Evolutionary conservation across 2,888 invertebrate species (phyloP).

Genomic region (Drosophila seclusa): DNA sequence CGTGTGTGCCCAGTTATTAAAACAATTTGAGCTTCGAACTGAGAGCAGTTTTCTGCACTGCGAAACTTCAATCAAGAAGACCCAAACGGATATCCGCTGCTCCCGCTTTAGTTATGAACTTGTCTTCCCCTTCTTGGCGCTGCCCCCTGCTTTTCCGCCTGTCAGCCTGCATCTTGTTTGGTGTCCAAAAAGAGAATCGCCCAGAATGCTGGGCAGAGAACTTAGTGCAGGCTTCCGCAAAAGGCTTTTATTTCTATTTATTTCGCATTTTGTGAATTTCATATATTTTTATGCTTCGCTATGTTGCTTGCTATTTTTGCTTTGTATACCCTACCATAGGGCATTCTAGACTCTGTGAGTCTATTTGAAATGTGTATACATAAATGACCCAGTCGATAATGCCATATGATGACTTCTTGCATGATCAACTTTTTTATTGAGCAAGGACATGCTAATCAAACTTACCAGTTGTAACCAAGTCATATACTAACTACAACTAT

Average conservation of each 20-base stretch:
- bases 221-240: conserved; percentile 20
- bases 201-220: conserved; percentile 5
- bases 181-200: conserved; percentile 33
- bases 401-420: background rate
- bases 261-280: conserved; percentile 47
- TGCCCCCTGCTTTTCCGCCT: background rate
- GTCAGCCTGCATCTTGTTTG: conserved; percentile 37
- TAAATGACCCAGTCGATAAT: background rate
- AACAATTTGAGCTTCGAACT: conserved; percentile 19
- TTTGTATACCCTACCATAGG: background rate
- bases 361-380: background rate
- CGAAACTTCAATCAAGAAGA: conserved; percentile 54
- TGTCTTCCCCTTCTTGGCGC: conserved; percentile 3
- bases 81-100: conserved; percentile 59
- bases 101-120: conserved; percentile 52
- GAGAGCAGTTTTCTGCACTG: background rate
- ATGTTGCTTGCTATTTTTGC: conserved; percentile 52
- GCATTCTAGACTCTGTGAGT: background rate
- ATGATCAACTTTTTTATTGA: background rate
- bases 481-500: background rate
- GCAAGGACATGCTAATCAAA: background rate
- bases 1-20: conserved; percentile 42
- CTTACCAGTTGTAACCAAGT: background rate
- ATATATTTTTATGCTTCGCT: conserved; percentile 62
- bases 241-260: conserved; percentile 15